Base-by-base conservation (phyloP, 2,888 invertebrate species). In the Patella caerulea region DNA sequence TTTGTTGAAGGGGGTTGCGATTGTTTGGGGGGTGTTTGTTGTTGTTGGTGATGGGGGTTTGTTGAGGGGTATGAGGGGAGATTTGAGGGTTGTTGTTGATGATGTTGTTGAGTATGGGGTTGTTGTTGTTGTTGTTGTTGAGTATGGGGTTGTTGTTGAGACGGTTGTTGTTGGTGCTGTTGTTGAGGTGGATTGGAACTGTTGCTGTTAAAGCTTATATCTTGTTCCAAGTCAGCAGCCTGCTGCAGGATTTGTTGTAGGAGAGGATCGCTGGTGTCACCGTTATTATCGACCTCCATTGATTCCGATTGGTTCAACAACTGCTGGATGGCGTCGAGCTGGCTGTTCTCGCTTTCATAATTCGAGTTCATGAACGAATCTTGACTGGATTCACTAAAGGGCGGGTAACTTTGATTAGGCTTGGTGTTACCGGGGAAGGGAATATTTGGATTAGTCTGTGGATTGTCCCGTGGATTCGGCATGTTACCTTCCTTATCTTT, bases 201-300 rank as follows among this genome's bases (percentile, higher is more conserved):
- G 34, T 82, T 72, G 55, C 81, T 81, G 19, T 82, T 83, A 12
- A 80, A 70, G 34, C 79, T 83, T 5, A 88, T 71, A 72, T 89
- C 89, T 14, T 86, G 85, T 74, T 90, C 87, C 88, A 95, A 94
- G 83, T 96, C 96, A 89, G 96, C 95, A 80, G 96, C 95, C 91
- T 95, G 95, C 92, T 97, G 96, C 84, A 97, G 92, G 85, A 97
- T 94, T 87, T 96, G 95, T 3, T 96, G 96, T 75, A 97, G 93
- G 81, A 95, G 93, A 9, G 90, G 89, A 74, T 91, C 90, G 11
- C 83, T 78, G 52, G 81, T 83, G 73, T 86, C 87, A 11, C 74
- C 76, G 52, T 83, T 72, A 7, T 75, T 77, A 56, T 86, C 86
- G 24, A 84, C 82, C 65, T 85, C 86, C 80, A 82, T 85, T 24